phyloP scores from a whole-genome alignment of 2,797 vertebrate species.

The Enteromius fasciolatus region DNA sequence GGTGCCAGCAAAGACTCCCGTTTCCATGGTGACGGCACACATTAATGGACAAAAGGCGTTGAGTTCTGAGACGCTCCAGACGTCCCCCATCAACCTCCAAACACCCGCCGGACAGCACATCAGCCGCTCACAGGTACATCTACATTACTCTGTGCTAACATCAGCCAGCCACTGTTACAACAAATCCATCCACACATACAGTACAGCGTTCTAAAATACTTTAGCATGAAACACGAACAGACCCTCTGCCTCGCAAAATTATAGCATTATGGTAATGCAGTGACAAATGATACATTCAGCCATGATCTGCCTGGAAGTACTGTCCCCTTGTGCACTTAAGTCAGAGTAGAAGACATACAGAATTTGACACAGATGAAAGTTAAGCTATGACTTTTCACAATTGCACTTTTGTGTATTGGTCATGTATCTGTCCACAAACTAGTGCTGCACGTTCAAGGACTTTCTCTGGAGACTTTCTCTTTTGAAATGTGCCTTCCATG shows the following conservation, averaged over 20 bases:
- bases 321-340: not conserved
- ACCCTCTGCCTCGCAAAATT: constrained; percentile 46
- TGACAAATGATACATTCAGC: constrained; percentile 6
- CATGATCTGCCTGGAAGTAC: not conserved
- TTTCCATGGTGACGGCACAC: constrained; percentile 87
- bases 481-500: too few relatives aligned
- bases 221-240: constrained; percentile 50
- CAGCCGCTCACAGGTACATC: constrained; percentile 74
- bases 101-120: constrained; percentile 66
- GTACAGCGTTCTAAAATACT: not conserved
- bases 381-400: not conserved
- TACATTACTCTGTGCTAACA: constrained; percentile 14
- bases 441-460: too few relatives aligned
- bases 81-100: constrained; percentile 81
- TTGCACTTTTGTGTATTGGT: not conserved
- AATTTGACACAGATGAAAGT: not conserved
- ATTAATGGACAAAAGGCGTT: constrained; percentile 81
- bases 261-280: constrained; percentile 52
- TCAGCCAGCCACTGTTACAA: constrained; percentile 20
- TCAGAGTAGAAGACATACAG: not conserved
- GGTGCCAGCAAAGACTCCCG: constrained; percentile 81
- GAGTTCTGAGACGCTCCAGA: constrained; percentile 77
- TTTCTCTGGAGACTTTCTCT: too few relatives aligned
- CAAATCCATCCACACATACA: not conserved
- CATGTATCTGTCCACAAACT: not conserved